Evolutionary conservation across 2,797 vertebrate genomes (phyloP).

Genomic region (Falco rusticolus): DNA sequence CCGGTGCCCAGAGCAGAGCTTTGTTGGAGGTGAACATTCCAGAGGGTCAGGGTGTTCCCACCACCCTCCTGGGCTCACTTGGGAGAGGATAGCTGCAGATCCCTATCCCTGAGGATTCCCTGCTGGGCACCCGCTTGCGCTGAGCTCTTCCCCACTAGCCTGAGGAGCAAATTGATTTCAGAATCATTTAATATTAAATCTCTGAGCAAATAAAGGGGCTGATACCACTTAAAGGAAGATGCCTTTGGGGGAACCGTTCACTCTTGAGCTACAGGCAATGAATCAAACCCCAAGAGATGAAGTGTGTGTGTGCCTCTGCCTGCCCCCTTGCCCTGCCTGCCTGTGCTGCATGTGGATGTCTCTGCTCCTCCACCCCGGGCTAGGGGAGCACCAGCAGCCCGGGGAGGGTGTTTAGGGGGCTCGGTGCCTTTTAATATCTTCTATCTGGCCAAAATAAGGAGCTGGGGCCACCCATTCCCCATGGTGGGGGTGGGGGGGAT

Average conservation of each 20-base stretch:
- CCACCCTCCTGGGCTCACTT: background rate
- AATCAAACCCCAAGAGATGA: background rate
- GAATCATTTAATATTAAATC: background rate
- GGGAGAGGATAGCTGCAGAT: background rate
- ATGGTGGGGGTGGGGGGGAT: background rate
- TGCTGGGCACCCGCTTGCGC: accelerated
- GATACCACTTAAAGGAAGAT: accelerated
- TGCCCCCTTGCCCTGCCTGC: background rate
- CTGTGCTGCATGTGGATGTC: constrained; percentile 9
- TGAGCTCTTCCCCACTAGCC: background rate
- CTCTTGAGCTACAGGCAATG: background rate
- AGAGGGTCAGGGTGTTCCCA: background rate
- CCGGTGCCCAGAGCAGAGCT: accelerated
- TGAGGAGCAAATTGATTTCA: background rate
- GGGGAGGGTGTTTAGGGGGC: background rate
- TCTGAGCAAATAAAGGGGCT: background rate
- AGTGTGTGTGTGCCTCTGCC: background rate
- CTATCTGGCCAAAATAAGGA: background rate
- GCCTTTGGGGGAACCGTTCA: background rate
- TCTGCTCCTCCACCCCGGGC: no score
- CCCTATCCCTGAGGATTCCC: background rate
- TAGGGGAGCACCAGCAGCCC: background rate
- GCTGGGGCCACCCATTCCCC: background rate
- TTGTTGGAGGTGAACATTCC: accelerated
- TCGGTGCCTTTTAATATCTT: background rate